A percentile compares a stretch with the other conserved stretches of the same genome.
Evolutionary conservation across 2,888 invertebrate genomes (phyloP).

Genomic region (Torymus auratus): DNA sequence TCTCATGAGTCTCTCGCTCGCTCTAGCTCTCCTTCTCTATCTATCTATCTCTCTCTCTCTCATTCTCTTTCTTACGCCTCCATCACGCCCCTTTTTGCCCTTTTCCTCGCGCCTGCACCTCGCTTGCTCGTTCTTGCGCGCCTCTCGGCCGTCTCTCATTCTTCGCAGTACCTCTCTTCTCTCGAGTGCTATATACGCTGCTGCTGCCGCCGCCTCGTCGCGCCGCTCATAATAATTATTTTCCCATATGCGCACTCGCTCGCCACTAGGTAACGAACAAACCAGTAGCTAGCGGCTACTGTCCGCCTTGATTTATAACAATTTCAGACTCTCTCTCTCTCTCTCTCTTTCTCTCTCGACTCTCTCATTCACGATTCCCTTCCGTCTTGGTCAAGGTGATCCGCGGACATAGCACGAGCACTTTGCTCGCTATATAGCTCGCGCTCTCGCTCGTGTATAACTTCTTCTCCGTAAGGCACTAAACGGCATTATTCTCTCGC

Average conservation of each 20-base stretch:
- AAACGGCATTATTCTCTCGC: conserved; percentile 15
- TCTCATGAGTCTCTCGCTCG: conserved; percentile 30
- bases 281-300: conserved; percentile 69
- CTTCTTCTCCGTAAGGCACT: neutral
- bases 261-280: conserved; percentile 61
- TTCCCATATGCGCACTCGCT: conserved; percentile 66
- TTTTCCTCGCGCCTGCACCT: conserved; percentile 25
- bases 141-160: neutral
- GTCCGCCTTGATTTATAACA: conserved; percentile 71
- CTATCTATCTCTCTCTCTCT: neutral
- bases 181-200: conserved; percentile 3
- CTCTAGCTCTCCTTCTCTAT: conserved; percentile 23
- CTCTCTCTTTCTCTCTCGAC: conserved; percentile 21
- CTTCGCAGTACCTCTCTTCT: conserved; percentile 31
- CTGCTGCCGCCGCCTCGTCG: conserved; percentile 47
- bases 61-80: conserved; percentile 32
- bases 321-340: conserved; percentile 61
- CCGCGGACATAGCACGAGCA: conserved; percentile 33
- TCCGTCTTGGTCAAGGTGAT: conserved; percentile 66
- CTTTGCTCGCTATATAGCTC: conserved; percentile 51
- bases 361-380: conserved; percentile 59
- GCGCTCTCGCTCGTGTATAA: neutral
- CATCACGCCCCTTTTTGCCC: conserved; percentile 19
- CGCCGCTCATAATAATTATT: conserved; percentile 72
- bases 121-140: conserved; percentile 45